Evolutionary conservation across 2,888 invertebrate species (phyloP), one percentile per base, ranked within the genome.

Genomic region (Gisinianus flammeolus): DNA sequence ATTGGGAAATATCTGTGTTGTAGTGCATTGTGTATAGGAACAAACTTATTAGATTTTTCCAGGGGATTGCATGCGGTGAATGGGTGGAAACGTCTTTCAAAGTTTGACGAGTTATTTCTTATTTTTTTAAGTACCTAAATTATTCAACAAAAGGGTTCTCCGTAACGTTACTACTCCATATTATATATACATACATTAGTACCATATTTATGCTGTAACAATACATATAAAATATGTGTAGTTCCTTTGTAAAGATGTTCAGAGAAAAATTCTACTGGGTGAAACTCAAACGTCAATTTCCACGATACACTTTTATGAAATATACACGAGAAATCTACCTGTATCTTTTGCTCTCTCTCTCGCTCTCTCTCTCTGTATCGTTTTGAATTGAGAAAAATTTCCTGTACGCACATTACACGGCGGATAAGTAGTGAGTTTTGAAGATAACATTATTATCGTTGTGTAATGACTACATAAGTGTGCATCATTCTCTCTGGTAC

Each of bases 61-160:
- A n/a, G 28, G 62, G 70, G 52, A 77, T 82, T 70, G 82, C 82
- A 82, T 81, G 82, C 79, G 31, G 67, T 30, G 81, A 82, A 79
- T 80, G 80, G 81, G 82, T 81, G 80, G 81, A 81, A 82, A 81
- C 81, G 76, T 78, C 79, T 79, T 80, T 82, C 82, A 82, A 77
- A 81, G 75, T 82, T 82, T 82, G 82, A 82, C 81, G 80, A 82
- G 81, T 80, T 82, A 81, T 81, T 82, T 78, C 78, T 75, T 79
- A 75, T 72, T 79, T 79, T 79, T 80, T 77, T 44, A 70, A 31
- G 58, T 52, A 76, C 76, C 76, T 73, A 76, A 79, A 79, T 79
- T 79, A 79, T 79, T 79, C 79, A 77, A 74, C 77, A 71, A 76
- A 79, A 69, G 76, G 72, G 35, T 79, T 71, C 73, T n/a, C n/a